Percentiles rank a stretch among this genome's conserved stretches.
Evolutionary conservation across 2,888 invertebrate genomes (phyloP).

Genomic region (Scaptomyza cyrtandrae): DNA sequence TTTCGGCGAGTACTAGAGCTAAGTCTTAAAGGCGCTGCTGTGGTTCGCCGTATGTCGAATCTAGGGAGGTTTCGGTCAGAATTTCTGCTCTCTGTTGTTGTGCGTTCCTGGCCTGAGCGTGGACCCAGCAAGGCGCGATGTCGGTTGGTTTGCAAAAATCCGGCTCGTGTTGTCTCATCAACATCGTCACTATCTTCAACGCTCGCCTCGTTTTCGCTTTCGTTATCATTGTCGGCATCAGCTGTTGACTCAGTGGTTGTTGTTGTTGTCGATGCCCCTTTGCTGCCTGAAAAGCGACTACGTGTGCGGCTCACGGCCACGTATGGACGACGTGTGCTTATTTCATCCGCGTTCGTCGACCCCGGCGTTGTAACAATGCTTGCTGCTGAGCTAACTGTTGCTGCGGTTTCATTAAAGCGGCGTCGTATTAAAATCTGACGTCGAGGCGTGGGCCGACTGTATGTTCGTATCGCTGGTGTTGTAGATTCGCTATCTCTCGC

Average conservation of each 20-base stretch:
- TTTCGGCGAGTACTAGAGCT: constrained; percentile 48
- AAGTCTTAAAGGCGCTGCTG: constrained; percentile 30
- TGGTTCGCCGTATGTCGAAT: constrained; percentile 34
- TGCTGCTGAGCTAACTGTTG: constrained; percentile 3
- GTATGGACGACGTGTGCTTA: constrained; percentile 55
- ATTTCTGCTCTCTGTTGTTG: not conserved
- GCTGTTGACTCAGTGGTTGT: constrained; percentile 15
- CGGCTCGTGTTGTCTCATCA: constrained; percentile 32
- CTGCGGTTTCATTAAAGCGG: constrained; percentile 41
- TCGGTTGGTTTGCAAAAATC: constrained; percentile 64
- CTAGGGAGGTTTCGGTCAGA: constrained; percentile 3
- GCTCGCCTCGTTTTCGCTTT: constrained; percentile 41
- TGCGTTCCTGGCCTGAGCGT: not conserved
- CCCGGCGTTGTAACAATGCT: constrained; percentile 2
- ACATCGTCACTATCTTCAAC: constrained; percentile 18
- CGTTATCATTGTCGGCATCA: constrained; percentile 9
- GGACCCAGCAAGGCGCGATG: constrained; percentile 54
- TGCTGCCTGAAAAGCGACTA: constrained; percentile 37
- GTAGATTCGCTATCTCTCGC: not conserved
- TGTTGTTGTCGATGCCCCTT: constrained; percentile 13
- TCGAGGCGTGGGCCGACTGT: constrained; percentile 20
- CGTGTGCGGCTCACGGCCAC: constrained; percentile 52
- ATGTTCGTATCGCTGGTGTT: constrained; percentile 4
- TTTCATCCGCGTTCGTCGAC: constrained; percentile 31
- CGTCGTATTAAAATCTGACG: constrained; percentile 46